Conservation (phyloP, 1,140 invertebrate genomes). For the Solenopsis invicta region DNA sequence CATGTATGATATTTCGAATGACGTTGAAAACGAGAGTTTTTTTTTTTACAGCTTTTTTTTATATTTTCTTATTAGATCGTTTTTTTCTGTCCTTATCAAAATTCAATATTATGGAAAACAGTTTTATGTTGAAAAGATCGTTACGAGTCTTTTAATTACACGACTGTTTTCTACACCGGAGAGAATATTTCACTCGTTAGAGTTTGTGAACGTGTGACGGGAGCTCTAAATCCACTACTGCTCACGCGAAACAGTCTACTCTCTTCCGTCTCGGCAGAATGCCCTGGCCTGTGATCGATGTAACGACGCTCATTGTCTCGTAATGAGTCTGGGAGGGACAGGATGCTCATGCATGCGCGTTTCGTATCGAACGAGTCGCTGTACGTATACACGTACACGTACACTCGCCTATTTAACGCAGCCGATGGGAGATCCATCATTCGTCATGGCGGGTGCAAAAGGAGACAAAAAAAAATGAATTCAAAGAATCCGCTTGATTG, state of each 20-base stretch:
- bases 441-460: slow-evolving; percentile 28
- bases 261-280: slow-evolving; percentile 70
- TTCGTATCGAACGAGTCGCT: slow-evolving; percentile 1
- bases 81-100: neutral
- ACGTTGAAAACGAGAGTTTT: neutral
- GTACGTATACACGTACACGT: neutral
- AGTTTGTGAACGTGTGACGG: neutral
- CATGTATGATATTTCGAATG: neutral
- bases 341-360: slow-evolving; percentile 77
- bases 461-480: slow-evolving; percentile 22
- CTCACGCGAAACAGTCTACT: slow-evolving; percentile 57
- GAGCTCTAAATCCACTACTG: slow-evolving; percentile 41
- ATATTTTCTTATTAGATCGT: neutral
- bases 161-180: neutral
- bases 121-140: neutral
- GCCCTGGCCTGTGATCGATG: slow-evolving; percentile 77
- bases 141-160: neutral
- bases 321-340: slow-evolving; percentile 85
- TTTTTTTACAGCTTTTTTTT: neutral
- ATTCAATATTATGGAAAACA: neutral
- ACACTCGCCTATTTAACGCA: slow-evolving; percentile 34
- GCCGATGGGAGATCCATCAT: slow-evolving; percentile 49
- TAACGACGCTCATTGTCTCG: slow-evolving; percentile 84
- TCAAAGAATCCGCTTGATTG: slow-evolving; percentile 13
- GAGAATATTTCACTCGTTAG: neutral